Evolutionary conservation across 2,888 invertebrate genomes (phyloP), one percentile per base, ranked within the genome.

Genomic region (Cantharis rufa): DNA sequence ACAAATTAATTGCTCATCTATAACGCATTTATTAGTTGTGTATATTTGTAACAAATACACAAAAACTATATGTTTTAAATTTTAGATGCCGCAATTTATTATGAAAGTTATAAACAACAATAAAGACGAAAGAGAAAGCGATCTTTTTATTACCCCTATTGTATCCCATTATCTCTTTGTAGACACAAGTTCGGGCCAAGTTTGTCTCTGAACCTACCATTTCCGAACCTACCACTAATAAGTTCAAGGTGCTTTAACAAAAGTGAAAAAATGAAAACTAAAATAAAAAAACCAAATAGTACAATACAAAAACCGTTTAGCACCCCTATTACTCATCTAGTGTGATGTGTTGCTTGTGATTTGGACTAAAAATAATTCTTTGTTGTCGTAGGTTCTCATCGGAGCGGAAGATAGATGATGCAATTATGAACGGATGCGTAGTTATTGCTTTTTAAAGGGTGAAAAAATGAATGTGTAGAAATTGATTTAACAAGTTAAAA

Each of bases 391-490:
- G 64, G 64, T 66, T 66, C 24, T 66, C 64, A 66, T 66, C 64
- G 64, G 64, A 66, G 64, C 15, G 64, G 64, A 66, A 66, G 64
- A 66, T 66, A 66, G 64, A 66, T 66, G 64, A 66, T 66, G 64
- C 64, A 66, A 66, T 66, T 66, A 66, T 66, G 64, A 66, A 66
- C 64, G 64, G 64, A 66, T 66, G 64, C 64, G 64, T 66, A 66
- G 64, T 66, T 66, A 66, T 66, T 24, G 64, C 21, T 66, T 66
- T 66, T 66, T 66, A 66, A 66, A 66, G 64, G 64, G 64, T 66
- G 64, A 24, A 66, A 66, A 66, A 66, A 66, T 66, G 16, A 24
- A n/a, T 48, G 48, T 48, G 48, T 48, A 48, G 48, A 48, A 48
- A 48, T 48, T 48, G 48, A 48, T 48, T 48, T 48, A 48, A n/a